Evolutionary conservation across 2,113 vertebrate genomes (phyloP).

Genomic region (Danio rerio): GRCz12tu NC_133179.1:23096001-23096500

Average conservation of each 20-base stretch:
- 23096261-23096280: neutral
- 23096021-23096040: no score
- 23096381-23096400: slow-evolving; percentile 99
- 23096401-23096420: slow-evolving; percentile 99
- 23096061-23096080: no score
- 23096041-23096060: no score
- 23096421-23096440: slow-evolving; percentile 98
- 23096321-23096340: no score
- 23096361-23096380: slow-evolving; percentile 99
- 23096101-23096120: no score
- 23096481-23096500: no score
- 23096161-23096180: slow-evolving; percentile 97
- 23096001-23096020: no score
- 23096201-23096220: slow-evolving; percentile 98
- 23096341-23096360: slow-evolving; percentile 77
- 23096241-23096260: slow-evolving; percentile 96
- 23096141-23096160: slow-evolving; percentile 90
- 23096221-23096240: slow-evolving; percentile 98
- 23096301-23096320: no score
- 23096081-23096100: no score
- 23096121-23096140: no score
- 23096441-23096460: slow-evolving; percentile 88
- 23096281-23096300: neutral
- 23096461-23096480: neutral
- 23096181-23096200: slow-evolving; percentile 99